phyloP scores from a whole-genome alignment of 1,140 invertebrate genomes.

The Zaprionus kolodkinae region DNA sequence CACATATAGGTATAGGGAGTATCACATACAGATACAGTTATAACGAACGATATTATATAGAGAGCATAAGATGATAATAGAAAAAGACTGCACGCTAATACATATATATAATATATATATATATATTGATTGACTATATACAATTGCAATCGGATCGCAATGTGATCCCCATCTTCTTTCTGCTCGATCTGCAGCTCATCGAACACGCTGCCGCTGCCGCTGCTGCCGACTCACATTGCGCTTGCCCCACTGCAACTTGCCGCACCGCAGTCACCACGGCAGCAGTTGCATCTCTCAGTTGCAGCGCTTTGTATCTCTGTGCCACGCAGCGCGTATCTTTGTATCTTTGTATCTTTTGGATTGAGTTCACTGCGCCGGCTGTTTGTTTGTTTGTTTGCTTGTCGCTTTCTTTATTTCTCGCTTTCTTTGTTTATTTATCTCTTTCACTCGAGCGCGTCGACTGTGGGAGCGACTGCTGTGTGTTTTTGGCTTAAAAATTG shows the following conservation, averaged over 20 bases:
- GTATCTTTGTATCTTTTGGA: slow-evolving; percentile 1
- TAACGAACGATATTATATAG: background rate
- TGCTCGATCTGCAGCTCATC: slow-evolving; percentile 41
- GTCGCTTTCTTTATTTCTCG: too few relatives aligned
- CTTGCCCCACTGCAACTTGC: background rate
- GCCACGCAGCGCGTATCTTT: slow-evolving; percentile 23
- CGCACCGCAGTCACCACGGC: background rate
- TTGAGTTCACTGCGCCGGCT: slow-evolving; percentile 17
- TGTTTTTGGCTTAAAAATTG: slow-evolving; percentile 24
- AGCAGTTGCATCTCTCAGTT: background rate
- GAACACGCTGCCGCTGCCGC: slow-evolving; percentile 20
- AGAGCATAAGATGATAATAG: slow-evolving; percentile 20
- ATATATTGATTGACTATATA: slow-evolving; percentile 57
- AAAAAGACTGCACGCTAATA: slow-evolving; percentile 46
- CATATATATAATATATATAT: too few relatives aligned
- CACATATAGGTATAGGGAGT: slow-evolving; percentile 1
- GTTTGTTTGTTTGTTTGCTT: slow-evolving; percentile 12
- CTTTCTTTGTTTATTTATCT: slow-evolving; percentile 45
- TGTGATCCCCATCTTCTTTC: slow-evolving; percentile 62
- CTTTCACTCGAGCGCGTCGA: background rate
- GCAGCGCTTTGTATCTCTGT: background rate
- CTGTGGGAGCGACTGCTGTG: slow-evolving; percentile 29
- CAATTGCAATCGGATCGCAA: slow-evolving; percentile 47
- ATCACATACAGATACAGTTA: slow-evolving; percentile 13
- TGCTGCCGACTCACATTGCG: slow-evolving; percentile 1